Evolutionary conservation across 2,888 invertebrate genomes (phyloP).

Genomic region (Bhutanitis thaidina): DNA sequence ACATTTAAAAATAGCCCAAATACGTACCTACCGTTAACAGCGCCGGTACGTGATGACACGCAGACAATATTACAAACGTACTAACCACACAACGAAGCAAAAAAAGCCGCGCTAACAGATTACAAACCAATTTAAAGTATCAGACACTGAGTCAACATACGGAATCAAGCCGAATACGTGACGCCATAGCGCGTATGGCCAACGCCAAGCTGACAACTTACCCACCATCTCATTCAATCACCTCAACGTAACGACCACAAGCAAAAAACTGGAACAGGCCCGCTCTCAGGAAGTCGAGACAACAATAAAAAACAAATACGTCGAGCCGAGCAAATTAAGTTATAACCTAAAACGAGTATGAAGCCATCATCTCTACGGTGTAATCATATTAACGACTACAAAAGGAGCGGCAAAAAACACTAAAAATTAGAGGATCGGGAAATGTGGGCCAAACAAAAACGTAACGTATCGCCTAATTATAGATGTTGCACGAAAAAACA

Average conservation of each 20-base stretch:
- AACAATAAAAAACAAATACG: constrained; percentile 77
- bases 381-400: constrained; percentile 81
- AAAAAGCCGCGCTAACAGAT: constrained; percentile 43
- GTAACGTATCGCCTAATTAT: constrained; percentile 79
- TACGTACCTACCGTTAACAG: constrained; percentile 14
- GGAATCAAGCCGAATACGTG: constrained; percentile 52
- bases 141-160: constrained; percentile 49
- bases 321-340: constrained; percentile 75
- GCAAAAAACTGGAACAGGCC: constrained; percentile 56
- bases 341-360: constrained; percentile 80
- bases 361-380: constrained; percentile 79
- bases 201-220: constrained; percentile 53
- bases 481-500: constrained; percentile 77
- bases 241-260: constrained; percentile 67
- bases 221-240: constrained; percentile 76
- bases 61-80: constrained; percentile 12
- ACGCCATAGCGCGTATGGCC: constrained; percentile 30
- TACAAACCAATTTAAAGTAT: constrained; percentile 50
- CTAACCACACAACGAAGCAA: constrained; percentile 18
- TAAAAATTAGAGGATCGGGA: constrained; percentile 79
- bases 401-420: constrained; percentile 76
- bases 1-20: constrained; percentile 29
- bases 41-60: constrained; percentile 21
- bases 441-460: constrained; percentile 80
- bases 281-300: constrained; percentile 75